Evolutionary conservation across 2,888 invertebrate species (phyloP).

Genomic region (Megastigmus dorsalis): DNA sequence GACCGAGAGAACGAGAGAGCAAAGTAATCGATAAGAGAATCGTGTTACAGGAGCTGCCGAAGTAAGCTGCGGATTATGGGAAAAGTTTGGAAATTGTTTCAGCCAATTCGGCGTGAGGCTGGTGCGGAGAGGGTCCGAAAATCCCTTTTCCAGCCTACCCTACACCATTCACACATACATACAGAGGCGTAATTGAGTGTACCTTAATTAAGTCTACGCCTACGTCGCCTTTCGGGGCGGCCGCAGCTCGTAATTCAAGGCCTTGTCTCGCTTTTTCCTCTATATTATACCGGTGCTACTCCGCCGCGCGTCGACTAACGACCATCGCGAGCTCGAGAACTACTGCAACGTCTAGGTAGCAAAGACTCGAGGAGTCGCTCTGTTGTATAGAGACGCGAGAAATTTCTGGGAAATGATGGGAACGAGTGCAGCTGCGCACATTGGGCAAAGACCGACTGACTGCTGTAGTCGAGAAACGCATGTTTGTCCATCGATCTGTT

Average conservation of each 20-base stretch:
- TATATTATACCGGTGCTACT: no score
- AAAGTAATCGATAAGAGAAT: neutral
- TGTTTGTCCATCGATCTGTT: no score
- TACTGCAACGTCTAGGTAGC: neutral
- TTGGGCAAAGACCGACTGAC: no score
- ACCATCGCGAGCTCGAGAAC: neutral
- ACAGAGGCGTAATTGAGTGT: constrained; percentile 55
- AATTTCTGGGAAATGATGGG: no score
- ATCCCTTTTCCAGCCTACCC: neutral
- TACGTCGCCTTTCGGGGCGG: constrained; percentile 44
- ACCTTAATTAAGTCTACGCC: constrained; percentile 55
- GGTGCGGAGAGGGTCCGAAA: neutral
- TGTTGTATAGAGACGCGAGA: no score
- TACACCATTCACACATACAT: neutral
- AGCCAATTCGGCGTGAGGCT: neutral
- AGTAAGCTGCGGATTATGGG: constrained; percentile 27
- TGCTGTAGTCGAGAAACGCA: no score
- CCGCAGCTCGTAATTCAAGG: constrained; percentile 49
- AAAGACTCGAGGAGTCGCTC: no score
- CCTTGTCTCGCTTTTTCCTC: neutral
- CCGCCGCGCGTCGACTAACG: constrained; percentile 12
- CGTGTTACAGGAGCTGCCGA: neutral
- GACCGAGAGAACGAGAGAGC: neutral
- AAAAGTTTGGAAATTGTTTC: constrained; percentile 41
- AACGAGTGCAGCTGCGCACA: no score